A percentile compares a stretch with the other conserved stretches of the same genome.
Evolutionary conservation across 2,888 invertebrate genomes (phyloP).

Genomic region (Brenthis hecate): DNA sequence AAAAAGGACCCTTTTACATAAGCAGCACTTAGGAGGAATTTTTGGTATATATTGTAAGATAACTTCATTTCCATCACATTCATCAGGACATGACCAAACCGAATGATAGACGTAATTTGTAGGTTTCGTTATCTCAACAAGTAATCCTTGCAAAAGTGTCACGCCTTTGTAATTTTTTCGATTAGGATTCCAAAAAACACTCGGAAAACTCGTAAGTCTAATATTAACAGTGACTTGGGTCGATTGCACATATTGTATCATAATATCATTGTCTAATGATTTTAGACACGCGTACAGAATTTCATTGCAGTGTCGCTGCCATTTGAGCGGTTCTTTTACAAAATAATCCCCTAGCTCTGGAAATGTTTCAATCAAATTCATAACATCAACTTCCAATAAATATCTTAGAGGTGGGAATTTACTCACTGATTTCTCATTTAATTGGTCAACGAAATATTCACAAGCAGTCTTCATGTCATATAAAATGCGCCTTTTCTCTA

Average conservation of each 20-base stretch:
- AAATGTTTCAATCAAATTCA: constrained; percentile 59
- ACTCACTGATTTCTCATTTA: constrained; percentile 51
- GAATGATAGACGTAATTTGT: constrained; percentile 65
- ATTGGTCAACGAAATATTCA: constrained; percentile 52
- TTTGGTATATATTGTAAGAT: constrained; percentile 68
- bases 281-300: constrained; percentile 64
- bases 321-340: constrained; percentile 63
- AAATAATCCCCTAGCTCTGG: constrained; percentile 58
- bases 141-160: constrained; percentile 55
- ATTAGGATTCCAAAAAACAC: constrained; percentile 47
- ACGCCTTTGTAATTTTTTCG: constrained; percentile 52
- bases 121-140: constrained; percentile 60
- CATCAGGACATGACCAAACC: constrained; percentile 76
- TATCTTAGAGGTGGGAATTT: constrained; percentile 68
- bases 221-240: constrained; percentile 60
- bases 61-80: constrained; percentile 70
- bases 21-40: constrained; percentile 62
- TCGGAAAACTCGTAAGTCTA: constrained; percentile 59
- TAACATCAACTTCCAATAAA: constrained; percentile 62
- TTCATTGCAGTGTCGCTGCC: constrained; percentile 56
- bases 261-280: constrained; percentile 47
- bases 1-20: constrained; percentile 63
- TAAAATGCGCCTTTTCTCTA: constrained; percentile 61
- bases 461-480: constrained; percentile 56
- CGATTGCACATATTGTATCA: constrained; percentile 46